Base-by-base conservation (phyloP, 2,888 invertebrate genomes). In the Bombylius discolor region DNA sequence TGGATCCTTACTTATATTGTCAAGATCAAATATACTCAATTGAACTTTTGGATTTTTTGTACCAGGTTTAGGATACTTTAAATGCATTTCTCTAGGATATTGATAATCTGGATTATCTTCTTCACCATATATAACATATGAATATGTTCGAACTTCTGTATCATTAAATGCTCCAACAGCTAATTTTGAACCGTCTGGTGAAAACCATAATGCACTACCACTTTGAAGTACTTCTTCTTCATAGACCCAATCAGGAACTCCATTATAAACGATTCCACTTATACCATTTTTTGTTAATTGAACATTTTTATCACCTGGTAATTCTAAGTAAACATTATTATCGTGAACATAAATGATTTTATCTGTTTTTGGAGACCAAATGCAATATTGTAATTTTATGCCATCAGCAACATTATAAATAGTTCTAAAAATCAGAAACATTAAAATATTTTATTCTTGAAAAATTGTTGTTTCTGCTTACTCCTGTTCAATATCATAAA, bases 161-260 rank as follows among this genome's bases (percentile, higher is more conserved):
- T 88, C 88, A 66, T 87, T 80, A 67, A 87, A 87, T n/a, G 79
- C 78, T 1, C 83, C 85, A 52, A 83, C 86, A 0, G 85, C 86
- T 45, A 93, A 68, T 59, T 81, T 78, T 5, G 74, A 76, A 12
- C 85, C 86, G 62, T 80, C 78, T 0, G 82, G 79, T 0, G 89
- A 87, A 77, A 89, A 86, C 91, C 91, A 92, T 62, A 89, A 65
- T 0, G 90, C 90, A 61, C 81, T 79, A 51, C 82, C 81, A 8
- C 81, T 77, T 53, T 78, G 78, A 53, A 90, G 74, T 12, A 91
- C 83, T 72, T 91, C 90, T 81, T 91, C 91, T 81, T 94, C 94
- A 69, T 95, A 95, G 45, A 94, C 84, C 95, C 95, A 95, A 71
- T 95, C 94, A 9, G 92, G 82, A 31, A 89, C 79, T 5, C 93